Conservation (phyloP, 2,113 vertebrate species). For the Talpa occidentalis region DNA sequence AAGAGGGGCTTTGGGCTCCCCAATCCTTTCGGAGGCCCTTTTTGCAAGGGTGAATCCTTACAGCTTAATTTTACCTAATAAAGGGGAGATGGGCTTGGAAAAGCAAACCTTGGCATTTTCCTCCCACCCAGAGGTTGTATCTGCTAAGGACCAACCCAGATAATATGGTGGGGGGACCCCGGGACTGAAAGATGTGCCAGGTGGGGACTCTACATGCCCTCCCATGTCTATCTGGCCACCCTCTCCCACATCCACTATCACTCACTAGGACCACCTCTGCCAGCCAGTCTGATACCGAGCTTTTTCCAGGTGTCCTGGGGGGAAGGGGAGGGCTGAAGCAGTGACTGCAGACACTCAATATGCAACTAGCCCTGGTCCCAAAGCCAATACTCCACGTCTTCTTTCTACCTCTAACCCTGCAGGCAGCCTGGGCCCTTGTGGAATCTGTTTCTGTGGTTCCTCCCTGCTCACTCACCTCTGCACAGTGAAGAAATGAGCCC, state of each 20-base stretch:
- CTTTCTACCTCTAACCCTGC: accelerated
- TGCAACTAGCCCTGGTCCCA: not conserved
- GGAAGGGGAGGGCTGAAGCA: not conserved
- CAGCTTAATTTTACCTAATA: not conserved
- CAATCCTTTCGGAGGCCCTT: not conserved
- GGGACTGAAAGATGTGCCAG: no score
- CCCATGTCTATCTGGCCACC: not conserved
- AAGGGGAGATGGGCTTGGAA: not conserved
- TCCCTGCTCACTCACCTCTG: not conserved
- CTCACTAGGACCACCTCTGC: not conserved
- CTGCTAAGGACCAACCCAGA: not conserved
- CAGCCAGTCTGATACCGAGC: not conserved
- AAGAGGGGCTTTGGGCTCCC: no score
- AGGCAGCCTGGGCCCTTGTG: not conserved
- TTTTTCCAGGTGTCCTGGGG: not conserved
- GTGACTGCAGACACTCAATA: not conserved
- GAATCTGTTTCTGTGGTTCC: not conserved
- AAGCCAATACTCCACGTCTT: not conserved
- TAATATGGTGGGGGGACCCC: not conserved
- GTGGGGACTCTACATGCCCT: accelerated
- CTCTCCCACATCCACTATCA: not conserved
- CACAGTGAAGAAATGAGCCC: not conserved
- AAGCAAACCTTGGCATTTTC: not conserved
- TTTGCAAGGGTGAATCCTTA: not conserved
- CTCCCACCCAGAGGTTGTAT: not conserved